phyloP scores from a whole-genome alignment of 1,140 invertebrate species.

The Dendrolimus punctatus region DNA sequence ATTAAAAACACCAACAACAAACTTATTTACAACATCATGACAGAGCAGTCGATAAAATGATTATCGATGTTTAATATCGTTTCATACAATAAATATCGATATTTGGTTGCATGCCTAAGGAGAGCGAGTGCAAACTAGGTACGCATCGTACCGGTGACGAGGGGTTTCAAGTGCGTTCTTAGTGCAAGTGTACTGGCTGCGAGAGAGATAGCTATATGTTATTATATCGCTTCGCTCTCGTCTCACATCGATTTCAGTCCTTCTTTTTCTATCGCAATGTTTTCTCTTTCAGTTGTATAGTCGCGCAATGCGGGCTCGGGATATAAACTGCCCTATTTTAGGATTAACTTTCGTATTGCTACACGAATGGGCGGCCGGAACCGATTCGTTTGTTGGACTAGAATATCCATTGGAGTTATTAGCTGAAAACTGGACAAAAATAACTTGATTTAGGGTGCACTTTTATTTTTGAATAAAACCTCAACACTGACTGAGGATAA shows the following conservation, averaged over 20 bases:
- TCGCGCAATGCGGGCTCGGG: slow-evolving; percentile 50
- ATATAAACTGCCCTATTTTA: slow-evolving; percentile 49
- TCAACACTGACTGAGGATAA: too few relatives aligned
- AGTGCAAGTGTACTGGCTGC: slow-evolving; percentile 42
- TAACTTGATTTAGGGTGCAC: neutral
- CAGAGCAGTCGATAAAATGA: too few relatives aligned
- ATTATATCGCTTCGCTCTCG: slow-evolving; percentile 4
- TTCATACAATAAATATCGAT: neutral
- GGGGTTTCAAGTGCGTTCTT: slow-evolving; percentile 31
- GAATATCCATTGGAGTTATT: slow-evolving; percentile 2
- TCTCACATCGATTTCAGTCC: slow-evolving; percentile 62
- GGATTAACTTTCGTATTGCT: slow-evolving; percentile 18
- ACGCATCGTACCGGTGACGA: slow-evolving; percentile 23
- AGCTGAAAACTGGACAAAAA: too few relatives aligned
- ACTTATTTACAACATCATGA: too few relatives aligned
- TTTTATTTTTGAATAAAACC: neutral
- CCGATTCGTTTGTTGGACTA: neutral
- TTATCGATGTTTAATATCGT: too few relatives aligned
- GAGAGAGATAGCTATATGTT: slow-evolving; percentile 27
- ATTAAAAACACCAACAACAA: too few relatives aligned
- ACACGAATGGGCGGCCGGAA: slow-evolving; percentile 8
- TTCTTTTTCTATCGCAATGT: slow-evolving; percentile 32
- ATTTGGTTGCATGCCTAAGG: slow-evolving; percentile 6
- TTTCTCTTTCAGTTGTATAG: slow-evolving; percentile 29
- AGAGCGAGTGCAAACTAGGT: slow-evolving; percentile 22